A percentile compares a stretch with the other conserved stretches of the same genome.
phyloP scores from a whole-genome alignment of 2,113 vertebrate genomes.

The Microtus richardsoni region DNA sequence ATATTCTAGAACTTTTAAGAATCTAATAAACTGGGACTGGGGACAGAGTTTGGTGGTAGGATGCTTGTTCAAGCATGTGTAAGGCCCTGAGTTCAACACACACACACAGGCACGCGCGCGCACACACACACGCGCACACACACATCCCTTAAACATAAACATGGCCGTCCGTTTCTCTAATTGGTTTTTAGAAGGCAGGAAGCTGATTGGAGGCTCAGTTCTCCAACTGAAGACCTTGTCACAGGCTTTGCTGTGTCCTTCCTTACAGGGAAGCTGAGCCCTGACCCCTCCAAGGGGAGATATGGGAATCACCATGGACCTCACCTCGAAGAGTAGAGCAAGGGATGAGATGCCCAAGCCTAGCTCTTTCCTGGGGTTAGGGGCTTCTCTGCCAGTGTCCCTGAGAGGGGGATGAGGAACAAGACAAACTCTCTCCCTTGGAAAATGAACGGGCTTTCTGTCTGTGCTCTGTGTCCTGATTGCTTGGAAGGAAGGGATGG shows the following conservation, averaged over 20 bases:
- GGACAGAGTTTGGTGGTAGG: background rate
- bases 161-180: background rate
- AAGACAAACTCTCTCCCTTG: background rate
- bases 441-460: background rate
- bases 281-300: background rate
- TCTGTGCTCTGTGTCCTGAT: background rate
- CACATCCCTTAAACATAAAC: background rate
- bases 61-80: background rate
- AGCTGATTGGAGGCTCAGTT: background rate
- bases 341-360: background rate
- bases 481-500: background rate
- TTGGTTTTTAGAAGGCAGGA: background rate
- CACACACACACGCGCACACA: background rate
- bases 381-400: background rate
- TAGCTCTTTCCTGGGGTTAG: background rate
- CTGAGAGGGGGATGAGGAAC: background rate
- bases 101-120: background rate
- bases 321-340: background rate
- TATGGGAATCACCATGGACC: background rate
- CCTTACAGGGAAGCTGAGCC: background rate
- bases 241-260: background rate
- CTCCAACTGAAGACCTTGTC: background rate
- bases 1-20: background rate
- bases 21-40: background rate
- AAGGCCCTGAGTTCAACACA: background rate